A percentile compares a stretch with the other conserved stretches of the same genome.
phyloP scores from a whole-genome alignment of 2,797 vertebrate genomes.

The Clarias fuscus region DNA sequence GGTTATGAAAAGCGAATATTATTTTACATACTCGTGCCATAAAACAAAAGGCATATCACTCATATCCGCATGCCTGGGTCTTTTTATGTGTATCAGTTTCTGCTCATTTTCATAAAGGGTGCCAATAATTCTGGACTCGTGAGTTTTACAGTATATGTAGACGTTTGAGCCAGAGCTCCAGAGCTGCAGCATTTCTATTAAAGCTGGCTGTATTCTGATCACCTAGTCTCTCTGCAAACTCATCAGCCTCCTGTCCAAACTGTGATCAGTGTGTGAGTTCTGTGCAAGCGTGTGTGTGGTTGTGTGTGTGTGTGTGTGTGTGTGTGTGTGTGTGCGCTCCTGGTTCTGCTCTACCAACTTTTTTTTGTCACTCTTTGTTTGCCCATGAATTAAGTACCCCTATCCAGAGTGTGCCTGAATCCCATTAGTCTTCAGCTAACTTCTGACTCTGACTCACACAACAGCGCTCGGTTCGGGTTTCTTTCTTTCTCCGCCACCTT shows the following conservation, averaged over 20 bases:
- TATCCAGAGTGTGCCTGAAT: background rate
- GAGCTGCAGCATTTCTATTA: background rate
- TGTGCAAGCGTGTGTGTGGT: background rate
- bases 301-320: background rate
- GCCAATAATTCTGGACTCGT: no score
- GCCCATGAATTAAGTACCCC: constrained; percentile 25
- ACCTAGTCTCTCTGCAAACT: background rate
- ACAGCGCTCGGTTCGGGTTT: background rate
- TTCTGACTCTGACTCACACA: constrained; percentile 19
- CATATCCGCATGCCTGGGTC: no score
- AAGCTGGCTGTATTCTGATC: constrained; percentile 5
- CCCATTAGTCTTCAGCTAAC: constrained; percentile 21
- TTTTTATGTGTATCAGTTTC: no score
- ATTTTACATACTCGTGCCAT: no score
- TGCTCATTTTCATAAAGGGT: no score
- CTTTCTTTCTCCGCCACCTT: background rate
- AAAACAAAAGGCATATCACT: no score
- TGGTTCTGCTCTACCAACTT: constrained; percentile 1
- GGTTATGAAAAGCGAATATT: no score
- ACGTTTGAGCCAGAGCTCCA: background rate
- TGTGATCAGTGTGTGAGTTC: constrained; percentile 7
- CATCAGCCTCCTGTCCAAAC: constrained; percentile 17
- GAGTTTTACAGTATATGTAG: no score
- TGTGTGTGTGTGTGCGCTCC: background rate
- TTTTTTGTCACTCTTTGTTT: constrained; percentile 16